phyloP scores from a whole-genome alignment of 2,113 vertebrate genomes.

The Candoia aspera region DNA sequence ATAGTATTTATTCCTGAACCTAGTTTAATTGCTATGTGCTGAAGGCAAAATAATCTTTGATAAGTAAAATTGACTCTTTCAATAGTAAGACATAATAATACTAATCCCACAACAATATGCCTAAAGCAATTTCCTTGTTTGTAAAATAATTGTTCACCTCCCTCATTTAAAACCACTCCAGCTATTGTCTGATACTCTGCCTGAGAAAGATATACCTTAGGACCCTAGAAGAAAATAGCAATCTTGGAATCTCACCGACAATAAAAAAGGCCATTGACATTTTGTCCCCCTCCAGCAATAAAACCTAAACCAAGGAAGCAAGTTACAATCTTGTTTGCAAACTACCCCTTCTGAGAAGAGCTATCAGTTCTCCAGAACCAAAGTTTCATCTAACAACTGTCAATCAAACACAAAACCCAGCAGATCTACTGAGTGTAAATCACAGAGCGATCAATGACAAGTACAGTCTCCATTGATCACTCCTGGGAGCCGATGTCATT shows the following conservation, averaged over 20 bases:
- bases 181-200: neutral
- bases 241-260: constrained; percentile 5
- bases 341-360: constrained; percentile 27
- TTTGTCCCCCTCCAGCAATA: constrained; percentile 25
- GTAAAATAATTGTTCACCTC: constrained; percentile 11
- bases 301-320: constrained; percentile 41
- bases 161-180: neutral
- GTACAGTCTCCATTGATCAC: constrained; percentile 21
- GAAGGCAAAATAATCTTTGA: constrained; percentile 9
- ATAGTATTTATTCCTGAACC: neutral
- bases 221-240: neutral
- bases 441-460: constrained; percentile 39
- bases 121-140: neutral
- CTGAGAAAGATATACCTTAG: neutral
- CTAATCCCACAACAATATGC: neutral
- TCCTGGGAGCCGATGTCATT: constrained; percentile 27
- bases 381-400: constrained; percentile 33
- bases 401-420: constrained; percentile 44
- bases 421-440: constrained; percentile 28
- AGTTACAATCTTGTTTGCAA: constrained; percentile 40
- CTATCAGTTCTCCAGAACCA: constrained; percentile 27
- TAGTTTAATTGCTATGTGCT: neutral
- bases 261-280: neutral
- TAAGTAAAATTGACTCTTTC: neutral
- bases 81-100: neutral